Evolutionary conservation across 2,888 invertebrate genomes (phyloP).

Genomic region (Apotomis turbidana): DNA sequence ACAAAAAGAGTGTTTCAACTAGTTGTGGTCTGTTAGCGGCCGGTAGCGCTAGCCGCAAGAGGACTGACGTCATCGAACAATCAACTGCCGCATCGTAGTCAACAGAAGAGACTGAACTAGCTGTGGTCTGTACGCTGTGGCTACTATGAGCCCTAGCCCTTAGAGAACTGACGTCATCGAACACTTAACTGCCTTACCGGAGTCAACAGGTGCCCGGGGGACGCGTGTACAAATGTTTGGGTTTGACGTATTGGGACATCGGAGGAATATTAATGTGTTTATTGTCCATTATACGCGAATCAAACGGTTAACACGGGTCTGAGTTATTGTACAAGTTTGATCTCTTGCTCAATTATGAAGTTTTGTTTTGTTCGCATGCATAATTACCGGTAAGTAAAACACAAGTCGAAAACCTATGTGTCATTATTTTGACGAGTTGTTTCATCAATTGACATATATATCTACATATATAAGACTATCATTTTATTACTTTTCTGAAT

Average conservation of each 20-base stretch:
- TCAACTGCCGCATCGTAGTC: no score
- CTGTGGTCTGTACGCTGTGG: neutral
- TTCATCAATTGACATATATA: no score
- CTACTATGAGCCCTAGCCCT: neutral
- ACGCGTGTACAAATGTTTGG: constrained; percentile 1
- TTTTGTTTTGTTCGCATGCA: neutral
- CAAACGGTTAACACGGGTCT: neutral
- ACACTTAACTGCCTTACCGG: constrained; percentile 15
- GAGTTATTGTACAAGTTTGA: neutral
- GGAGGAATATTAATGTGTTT: constrained; percentile 15
- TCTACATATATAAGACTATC: no score
- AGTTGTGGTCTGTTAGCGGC: no score
- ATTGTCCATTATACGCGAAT: constrained; percentile 2
- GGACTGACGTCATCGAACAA: no score
- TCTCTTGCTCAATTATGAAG: neutral
- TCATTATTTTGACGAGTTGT: no score
- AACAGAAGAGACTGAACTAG: neutral
- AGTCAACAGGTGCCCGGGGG: constrained; percentile 38
- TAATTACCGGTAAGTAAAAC: neutral
- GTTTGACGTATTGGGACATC: constrained; percentile 5
- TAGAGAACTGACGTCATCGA: constrained; percentile 16
- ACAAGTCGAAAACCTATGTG: no score
- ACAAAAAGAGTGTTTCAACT: no score
- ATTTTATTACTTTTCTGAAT: no score
- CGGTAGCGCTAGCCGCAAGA: no score